phyloP scores from a whole-genome alignment of 2,888 invertebrate genomes.

The Andrena praecox region DNA sequence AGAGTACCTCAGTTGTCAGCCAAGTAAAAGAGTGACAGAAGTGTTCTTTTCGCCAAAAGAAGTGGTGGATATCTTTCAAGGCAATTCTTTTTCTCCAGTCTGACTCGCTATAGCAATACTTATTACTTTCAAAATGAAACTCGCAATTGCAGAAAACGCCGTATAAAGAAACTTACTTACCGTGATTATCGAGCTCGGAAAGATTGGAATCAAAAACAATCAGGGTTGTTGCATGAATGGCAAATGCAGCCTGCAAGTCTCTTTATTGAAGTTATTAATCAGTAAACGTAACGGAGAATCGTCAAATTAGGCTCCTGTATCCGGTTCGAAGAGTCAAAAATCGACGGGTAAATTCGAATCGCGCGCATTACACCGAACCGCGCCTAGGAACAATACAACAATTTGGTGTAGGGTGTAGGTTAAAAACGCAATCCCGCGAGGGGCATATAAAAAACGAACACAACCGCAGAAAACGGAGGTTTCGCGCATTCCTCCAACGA shows the following conservation, averaged over 20 bases:
- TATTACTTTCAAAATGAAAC: too few relatives aligned
- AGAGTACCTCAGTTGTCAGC: too few relatives aligned
- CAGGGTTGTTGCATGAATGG: constrained; percentile 41
- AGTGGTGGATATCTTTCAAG: too few relatives aligned
- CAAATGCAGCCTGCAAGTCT: constrained; percentile 76
- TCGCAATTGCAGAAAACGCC: too few relatives aligned
- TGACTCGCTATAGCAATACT: too few relatives aligned
- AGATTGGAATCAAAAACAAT: constrained; percentile 19
- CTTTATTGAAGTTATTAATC: constrained; percentile 76
- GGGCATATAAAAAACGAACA: constrained; percentile 47
- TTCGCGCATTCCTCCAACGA: constrained; percentile 58
- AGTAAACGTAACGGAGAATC: constrained; percentile 72
- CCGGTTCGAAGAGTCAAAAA: constrained; percentile 47
- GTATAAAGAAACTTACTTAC: constrained; percentile 5
- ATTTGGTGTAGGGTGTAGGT: constrained; percentile 46
- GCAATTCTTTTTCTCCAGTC: too few relatives aligned
- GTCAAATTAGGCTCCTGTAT: constrained; percentile 63
- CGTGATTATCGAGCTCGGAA: not conserved
- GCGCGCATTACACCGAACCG: constrained; percentile 68
- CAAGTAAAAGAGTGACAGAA: too few relatives aligned
- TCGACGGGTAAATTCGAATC: constrained; percentile 59
- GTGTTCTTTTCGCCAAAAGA: too few relatives aligned
- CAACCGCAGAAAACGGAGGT: constrained; percentile 43
- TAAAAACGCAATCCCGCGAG: constrained; percentile 68
- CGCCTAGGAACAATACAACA: constrained; percentile 41